Conservation (phyloP, 2,888 invertebrate species). For the Chironomus riparius region DNA sequence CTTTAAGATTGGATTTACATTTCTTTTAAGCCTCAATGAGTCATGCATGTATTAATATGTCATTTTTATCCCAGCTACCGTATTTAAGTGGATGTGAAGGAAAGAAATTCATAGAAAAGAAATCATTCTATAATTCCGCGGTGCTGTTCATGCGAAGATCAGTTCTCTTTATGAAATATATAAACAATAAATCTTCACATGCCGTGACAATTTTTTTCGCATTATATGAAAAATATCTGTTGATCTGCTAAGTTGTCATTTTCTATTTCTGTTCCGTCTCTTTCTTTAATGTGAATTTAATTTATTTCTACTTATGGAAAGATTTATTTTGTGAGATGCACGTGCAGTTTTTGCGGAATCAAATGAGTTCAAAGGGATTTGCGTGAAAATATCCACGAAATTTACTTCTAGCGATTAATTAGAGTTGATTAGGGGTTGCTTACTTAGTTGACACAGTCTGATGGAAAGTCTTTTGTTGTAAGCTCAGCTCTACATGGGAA, state of each 20-base stretch:
- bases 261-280: neutral
- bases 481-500: too few relatives aligned
- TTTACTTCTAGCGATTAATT: neutral
- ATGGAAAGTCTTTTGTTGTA: too few relatives aligned
- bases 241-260: neutral
- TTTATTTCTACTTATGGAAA: neutral
- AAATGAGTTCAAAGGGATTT: neutral
- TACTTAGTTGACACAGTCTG: too few relatives aligned
- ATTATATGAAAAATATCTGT: neutral
- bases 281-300: conserved; percentile 4
- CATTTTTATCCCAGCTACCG: too few relatives aligned
- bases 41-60: too few relatives aligned
- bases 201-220: neutral
- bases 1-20: too few relatives aligned
- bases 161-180: neutral
- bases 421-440: too few relatives aligned
- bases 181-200: neutral
- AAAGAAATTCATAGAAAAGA: too few relatives aligned
- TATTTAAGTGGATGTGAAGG: too few relatives aligned
- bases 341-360: neutral
- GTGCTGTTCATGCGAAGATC: too few relatives aligned
- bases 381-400: neutral
- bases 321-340: neutral
- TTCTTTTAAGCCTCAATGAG: too few relatives aligned
- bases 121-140: too few relatives aligned